Percentiles rank a stretch among this genome's conserved stretches.
These are phyloP conservation scores for Lamproptera curius DNA, from an alignment of 2,888 invertebrate species.

Conservation along the genomic window DNA sequence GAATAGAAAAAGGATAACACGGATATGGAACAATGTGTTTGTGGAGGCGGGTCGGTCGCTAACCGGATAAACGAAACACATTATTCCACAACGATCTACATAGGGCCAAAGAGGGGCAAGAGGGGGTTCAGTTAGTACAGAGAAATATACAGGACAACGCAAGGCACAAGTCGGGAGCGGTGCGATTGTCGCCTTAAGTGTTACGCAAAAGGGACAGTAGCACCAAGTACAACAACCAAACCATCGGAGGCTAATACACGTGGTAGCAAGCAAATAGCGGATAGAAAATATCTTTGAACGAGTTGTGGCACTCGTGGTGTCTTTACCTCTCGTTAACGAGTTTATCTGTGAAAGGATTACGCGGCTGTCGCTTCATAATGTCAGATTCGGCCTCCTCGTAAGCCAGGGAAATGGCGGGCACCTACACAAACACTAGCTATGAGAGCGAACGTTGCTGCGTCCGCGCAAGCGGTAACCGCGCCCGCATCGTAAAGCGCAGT, in stretches of 20 bases:
- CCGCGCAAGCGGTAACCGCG: slow-evolving; percentile 31
- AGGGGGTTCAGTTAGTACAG: slow-evolving; percentile 57
- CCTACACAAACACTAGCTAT: slow-evolving; percentile 83
- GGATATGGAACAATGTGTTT: slow-evolving; percentile 63
- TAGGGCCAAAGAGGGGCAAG: slow-evolving; percentile 54
- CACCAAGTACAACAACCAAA: slow-evolving; percentile 72
- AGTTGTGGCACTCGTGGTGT: slow-evolving; percentile 56
- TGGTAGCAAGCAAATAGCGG: slow-evolving; percentile 75
- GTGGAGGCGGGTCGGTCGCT: slow-evolving; percentile 24
- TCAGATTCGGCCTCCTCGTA: slow-evolving; percentile 99
- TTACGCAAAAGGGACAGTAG: slow-evolving; percentile 48
- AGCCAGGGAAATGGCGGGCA: slow-evolving; percentile 98
- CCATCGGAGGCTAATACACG: slow-evolving; percentile 69
- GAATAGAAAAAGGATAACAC: slow-evolving; percentile 43
- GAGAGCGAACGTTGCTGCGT: slow-evolving; percentile 51
- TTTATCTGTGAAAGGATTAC: slow-evolving; percentile 98
- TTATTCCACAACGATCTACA: slow-evolving; percentile 70
- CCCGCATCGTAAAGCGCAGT: slow-evolving; percentile 52
- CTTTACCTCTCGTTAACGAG: slow-evolving; percentile 98
- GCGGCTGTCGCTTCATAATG: slow-evolving; percentile 99
- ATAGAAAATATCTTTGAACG: slow-evolving; percentile 70
- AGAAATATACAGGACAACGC: slow-evolving; percentile 64
- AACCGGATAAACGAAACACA: slow-evolving; percentile 40
- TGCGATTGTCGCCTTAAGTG: slow-evolving; percentile 70
- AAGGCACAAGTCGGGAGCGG: slow-evolving; percentile 69